These are phyloP conservation scores for Drosophila affinis DNA, from an alignment of 2,888 invertebrate species.

Conservation along the genomic window DNA sequence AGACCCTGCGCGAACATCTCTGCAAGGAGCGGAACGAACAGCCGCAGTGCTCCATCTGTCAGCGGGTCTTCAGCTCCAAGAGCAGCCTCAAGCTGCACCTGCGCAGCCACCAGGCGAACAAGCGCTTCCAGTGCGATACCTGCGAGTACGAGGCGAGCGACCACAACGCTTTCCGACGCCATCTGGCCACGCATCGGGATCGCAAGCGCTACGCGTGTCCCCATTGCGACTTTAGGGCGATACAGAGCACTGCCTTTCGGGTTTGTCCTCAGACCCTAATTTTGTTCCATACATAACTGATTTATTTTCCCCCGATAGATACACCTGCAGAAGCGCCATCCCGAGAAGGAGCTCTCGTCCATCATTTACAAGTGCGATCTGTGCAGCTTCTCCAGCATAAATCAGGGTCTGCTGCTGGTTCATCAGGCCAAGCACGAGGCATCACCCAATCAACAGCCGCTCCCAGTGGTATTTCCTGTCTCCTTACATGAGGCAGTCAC, in stretches of 20 bases:
- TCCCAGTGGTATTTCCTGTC: not conserved
- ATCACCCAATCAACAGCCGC: not conserved
- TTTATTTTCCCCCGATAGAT: conserved; percentile 76
- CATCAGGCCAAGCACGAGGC: conserved; percentile 80
- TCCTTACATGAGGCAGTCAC: not conserved
- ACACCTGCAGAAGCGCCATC: conserved; percentile 92
- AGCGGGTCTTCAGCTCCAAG: conserved; percentile 81
- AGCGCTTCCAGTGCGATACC: conserved; percentile 88
- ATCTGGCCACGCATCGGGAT: conserved; percentile 89
- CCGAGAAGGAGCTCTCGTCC: conserved; percentile 86
- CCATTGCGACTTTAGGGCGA: conserved; percentile 91
- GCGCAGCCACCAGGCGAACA: conserved; percentile 75
- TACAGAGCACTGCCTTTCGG: conserved; percentile 91
- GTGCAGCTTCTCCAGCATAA: conserved; percentile 82
- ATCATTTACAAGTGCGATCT: conserved; percentile 84
- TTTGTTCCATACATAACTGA: not conserved
- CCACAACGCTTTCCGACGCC: conserved; percentile 92
- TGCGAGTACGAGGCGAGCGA: conserved; percentile 91
- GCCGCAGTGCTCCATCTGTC: conserved; percentile 84
- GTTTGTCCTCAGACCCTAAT: conserved; percentile 57
- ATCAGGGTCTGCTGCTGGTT: conserved; percentile 79
- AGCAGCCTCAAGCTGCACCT: conserved; percentile 86
- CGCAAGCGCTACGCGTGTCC: conserved; percentile 91
- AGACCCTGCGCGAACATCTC: conserved; percentile 85
- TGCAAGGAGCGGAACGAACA: conserved; percentile 84